These are phyloP conservation scores for Channa argus DNA, from an alignment of 2,113 vertebrate genomes.

Conservation along the genomic window DNA sequence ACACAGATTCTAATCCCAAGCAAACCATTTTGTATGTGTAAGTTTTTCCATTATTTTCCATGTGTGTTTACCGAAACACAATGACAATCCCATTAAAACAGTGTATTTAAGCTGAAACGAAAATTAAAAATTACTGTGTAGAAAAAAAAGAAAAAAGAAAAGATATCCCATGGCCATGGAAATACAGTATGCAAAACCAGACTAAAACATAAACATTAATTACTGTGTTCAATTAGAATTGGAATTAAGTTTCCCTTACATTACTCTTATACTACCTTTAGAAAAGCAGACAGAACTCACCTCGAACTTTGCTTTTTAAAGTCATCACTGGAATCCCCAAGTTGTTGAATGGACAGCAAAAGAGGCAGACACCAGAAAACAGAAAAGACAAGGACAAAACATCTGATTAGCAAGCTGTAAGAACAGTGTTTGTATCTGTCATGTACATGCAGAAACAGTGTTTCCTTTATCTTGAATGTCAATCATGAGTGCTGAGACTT, in stretches of 20 bases:
- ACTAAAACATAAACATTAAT: no score
- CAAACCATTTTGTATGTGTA: not conserved
- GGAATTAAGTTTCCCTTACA: not conserved
- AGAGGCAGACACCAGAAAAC: conserved; percentile 65
- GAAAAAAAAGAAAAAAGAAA: not conserved
- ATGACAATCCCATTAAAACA: not conserved
- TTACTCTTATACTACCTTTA: not conserved
- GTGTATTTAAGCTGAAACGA: conserved; percentile 6
- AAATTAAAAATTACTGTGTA: not conserved
- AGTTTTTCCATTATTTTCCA: not conserved
- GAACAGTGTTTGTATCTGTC: conserved; percentile 51
- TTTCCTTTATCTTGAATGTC: conserved; percentile 60
- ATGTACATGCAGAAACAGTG: conserved; percentile 30
- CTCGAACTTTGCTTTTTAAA: conserved; percentile 85
- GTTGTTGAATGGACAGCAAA: conserved; percentile 61
- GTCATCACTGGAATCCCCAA: conserved; percentile 82
- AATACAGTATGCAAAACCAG: no score
- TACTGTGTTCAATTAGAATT: no score
- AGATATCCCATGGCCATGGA: no score
- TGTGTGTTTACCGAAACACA: conserved; percentile 14
- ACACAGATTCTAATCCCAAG: not conserved
- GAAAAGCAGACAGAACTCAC: conserved; percentile 77
- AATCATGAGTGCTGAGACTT: conserved; percentile 33
- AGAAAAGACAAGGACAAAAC: conserved; percentile 75
- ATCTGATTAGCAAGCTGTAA: conserved; percentile 74